Conservation (phyloP, 2,888 invertebrate genomes). For the Lasioglossum zephyrum region DNA sequence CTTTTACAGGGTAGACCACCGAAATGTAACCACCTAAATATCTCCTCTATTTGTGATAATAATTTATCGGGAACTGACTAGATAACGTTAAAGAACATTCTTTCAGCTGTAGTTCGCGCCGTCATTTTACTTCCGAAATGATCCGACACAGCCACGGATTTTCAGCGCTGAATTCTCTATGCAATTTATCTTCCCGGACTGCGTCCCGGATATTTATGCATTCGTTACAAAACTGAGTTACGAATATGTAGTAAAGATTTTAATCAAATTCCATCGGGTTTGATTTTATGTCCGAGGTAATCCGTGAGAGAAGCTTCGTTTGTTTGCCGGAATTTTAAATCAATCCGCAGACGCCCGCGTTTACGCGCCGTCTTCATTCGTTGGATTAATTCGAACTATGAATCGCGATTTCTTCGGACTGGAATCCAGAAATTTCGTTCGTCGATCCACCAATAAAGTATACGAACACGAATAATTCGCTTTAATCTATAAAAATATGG, state of each 20-base stretch:
- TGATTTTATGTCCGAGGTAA: not conserved
- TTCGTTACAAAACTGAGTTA: not conserved
- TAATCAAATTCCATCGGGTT: not conserved
- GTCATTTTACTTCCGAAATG: not conserved
- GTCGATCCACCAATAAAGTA: not conserved
- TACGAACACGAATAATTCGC: not conserved
- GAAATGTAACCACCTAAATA: too few species aligned
- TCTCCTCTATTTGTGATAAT: not conserved
- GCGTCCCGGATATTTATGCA: not conserved
- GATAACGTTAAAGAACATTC: not conserved
- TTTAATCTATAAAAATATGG: not conserved
- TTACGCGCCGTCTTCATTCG: not conserved
- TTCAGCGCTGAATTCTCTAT: not conserved
- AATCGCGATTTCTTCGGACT: not conserved
- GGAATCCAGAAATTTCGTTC: not conserved
- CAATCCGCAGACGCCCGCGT: not conserved
- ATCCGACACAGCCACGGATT: not conserved
- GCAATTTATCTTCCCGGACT: not conserved
- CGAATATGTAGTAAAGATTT: not conserved
- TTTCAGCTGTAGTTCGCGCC: not conserved
- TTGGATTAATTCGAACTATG: not conserved
- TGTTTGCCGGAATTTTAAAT: constrained; percentile 4
- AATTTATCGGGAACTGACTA: not conserved
- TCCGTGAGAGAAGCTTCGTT: not conserved
- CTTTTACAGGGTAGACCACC: not conserved